Percentiles rank a stretch among this genome's conserved stretches.
Evolutionary conservation across 2,888 invertebrate species (phyloP).

Genomic region (Eremobia ochroleuca): DNA sequence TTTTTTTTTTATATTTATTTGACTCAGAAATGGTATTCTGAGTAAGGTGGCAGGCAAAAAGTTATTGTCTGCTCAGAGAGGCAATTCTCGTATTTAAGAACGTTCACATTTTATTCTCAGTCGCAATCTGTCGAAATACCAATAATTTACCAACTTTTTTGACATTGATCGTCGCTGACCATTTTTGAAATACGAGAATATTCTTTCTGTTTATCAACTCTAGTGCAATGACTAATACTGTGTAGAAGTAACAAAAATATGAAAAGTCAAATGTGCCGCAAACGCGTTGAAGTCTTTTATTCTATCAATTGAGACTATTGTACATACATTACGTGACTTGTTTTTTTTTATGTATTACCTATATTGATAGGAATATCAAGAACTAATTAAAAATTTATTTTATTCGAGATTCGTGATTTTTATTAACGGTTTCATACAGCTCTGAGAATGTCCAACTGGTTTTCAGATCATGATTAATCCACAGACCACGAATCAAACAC

Average conservation of each 20-base stretch:
- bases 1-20: background rate
- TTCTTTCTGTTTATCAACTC: background rate
- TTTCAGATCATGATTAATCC: background rate
- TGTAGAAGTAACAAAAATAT: background rate
- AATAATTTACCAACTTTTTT: too few species aligned
- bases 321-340: background rate
- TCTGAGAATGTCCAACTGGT: background rate
- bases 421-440: background rate
- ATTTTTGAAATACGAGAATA: background rate
- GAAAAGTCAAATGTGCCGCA: fast-evolving
- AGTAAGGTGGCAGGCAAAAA: background rate
- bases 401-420: background rate
- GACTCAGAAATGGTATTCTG: too few species aligned
- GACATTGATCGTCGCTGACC: background rate
- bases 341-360: background rate
- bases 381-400: background rate
- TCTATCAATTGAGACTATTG: background rate
- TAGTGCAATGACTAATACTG: background rate
- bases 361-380: background rate
- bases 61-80: background rate
- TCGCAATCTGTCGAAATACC: background rate
- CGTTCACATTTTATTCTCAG: too few species aligned
- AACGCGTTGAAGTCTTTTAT: constrained; percentile 58
- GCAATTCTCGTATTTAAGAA: too few species aligned
- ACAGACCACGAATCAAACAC: background rate